Evolutionary conservation across 1,140 invertebrate species (phyloP).

Genomic region (Bombus difficillimus): DNA sequence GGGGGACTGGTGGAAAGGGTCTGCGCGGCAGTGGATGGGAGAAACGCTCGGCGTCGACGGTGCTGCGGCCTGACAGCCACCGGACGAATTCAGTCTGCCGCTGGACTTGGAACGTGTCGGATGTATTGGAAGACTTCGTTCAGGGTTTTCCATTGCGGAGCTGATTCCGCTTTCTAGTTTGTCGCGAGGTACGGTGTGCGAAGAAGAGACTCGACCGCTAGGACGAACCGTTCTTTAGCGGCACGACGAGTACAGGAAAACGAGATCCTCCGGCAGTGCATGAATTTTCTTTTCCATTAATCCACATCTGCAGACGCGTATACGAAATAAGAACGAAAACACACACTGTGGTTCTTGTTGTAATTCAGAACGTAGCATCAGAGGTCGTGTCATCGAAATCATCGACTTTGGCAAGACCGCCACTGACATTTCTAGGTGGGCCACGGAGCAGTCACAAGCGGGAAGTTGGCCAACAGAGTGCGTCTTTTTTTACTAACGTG

Average conservation of each 20-base stretch:
- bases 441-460: neutral
- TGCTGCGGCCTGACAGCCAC: conserved; percentile 79
- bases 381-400: conserved; percentile 28
- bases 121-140: conserved; percentile 38
- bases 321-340: no score
- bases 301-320: no score
- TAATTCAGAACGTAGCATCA: neutral
- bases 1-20: conserved; percentile 38
- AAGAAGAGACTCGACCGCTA: conserved; percentile 18
- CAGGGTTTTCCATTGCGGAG: conserved; percentile 29
- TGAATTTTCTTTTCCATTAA: neutral
- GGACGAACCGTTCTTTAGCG: neutral
- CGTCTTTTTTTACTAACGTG: conserved; percentile 11
- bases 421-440: conserved; percentile 51
- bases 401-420: conserved; percentile 40
- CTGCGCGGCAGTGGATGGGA: conserved; percentile 26
- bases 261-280: conserved; percentile 7
- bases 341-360: neutral
- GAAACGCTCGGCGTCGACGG: conserved; percentile 63
- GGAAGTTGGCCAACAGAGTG: conserved; percentile 55
- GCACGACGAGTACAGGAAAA: neutral
- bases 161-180: conserved; percentile 32
- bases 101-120: conserved; percentile 72
- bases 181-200: conserved; percentile 2
- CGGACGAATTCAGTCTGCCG: conserved; percentile 78